These are phyloP conservation scores for Campoletis raptor DNA, from an alignment of 2,888 invertebrate genomes.

Conservation along the genomic window DNA sequence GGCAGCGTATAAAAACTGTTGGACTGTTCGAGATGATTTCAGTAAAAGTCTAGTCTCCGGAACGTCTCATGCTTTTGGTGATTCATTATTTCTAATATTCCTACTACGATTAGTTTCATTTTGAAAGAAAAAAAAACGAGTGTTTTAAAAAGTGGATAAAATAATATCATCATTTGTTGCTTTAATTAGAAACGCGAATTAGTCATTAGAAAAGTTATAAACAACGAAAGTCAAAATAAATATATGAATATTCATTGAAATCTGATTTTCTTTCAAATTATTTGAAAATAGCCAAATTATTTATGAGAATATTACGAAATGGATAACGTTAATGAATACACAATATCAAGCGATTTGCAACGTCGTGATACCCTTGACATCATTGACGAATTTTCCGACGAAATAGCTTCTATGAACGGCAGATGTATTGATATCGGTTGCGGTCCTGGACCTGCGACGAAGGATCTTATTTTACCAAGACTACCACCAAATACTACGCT, in stretches of 20 bases:
- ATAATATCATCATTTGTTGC: too few relatives aligned
- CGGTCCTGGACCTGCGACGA: constrained; percentile 90
- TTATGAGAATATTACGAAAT: constrained; percentile 69
- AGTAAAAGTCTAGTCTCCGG: constrained; percentile 74
- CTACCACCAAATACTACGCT: constrained; percentile 86
- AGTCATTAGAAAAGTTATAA: neutral
- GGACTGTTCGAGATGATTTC: constrained; percentile 69
- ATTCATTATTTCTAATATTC: neutral
- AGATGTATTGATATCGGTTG: constrained; percentile 89
- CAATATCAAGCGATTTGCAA: constrained; percentile 89
- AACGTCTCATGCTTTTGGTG: constrained; percentile 31
- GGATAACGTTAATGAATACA: constrained; percentile 85
- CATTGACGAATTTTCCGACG: constrained; percentile 87
- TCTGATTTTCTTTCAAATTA: neutral
- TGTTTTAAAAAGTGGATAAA: neutral
- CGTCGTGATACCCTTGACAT: constrained; percentile 88
- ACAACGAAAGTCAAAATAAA: neutral
- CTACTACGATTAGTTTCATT: neutral
- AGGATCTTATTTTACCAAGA: constrained; percentile 88
- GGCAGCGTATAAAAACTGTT: constrained; percentile 71
- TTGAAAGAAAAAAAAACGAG: neutral
- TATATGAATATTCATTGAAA: neutral
- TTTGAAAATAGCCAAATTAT: neutral
- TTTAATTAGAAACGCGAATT: neutral
- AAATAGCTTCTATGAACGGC: constrained; percentile 80